Conservation (phyloP, 2,797 vertebrate species). For the Ispidina picta region DNA sequence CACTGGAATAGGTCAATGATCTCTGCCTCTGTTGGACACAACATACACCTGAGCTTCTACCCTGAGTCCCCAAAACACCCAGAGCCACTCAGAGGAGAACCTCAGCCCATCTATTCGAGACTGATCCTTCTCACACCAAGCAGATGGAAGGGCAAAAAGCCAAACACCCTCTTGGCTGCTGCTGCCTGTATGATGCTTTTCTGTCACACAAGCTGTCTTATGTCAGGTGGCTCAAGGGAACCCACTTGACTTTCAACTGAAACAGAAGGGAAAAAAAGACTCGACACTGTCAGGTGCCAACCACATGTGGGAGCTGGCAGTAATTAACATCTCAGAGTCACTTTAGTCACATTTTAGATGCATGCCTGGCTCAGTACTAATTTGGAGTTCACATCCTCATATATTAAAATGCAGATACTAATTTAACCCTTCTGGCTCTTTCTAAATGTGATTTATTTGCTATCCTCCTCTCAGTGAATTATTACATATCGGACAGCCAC, state of each 20-base stretch:
- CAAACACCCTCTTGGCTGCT: neutral
- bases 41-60: neutral
- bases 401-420: neutral
- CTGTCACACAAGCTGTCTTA: neutral
- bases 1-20: fast-evolving
- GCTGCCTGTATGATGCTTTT: neutral
- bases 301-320: neutral
- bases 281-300: neutral
- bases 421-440: neutral
- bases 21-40: neutral
- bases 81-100: neutral
- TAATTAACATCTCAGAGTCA: neutral
- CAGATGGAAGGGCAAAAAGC: neutral
- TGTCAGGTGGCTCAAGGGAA: neutral
- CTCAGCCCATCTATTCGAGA: fast-evolving
- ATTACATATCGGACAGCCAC: neutral
- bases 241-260: neutral
- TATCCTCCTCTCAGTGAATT: neutral
- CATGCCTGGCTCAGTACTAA: neutral
- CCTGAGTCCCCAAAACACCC: neutral
- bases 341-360: neutral
- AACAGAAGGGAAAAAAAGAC: neutral
- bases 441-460: neutral
- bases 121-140: neutral
- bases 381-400: neutral